A percentile compares a stretch with the other conserved stretches of the same genome.
Evolutionary conservation across 2,113 vertebrate species (phyloP).

Genomic region (Ornithorhynchus anatinus): DNA sequence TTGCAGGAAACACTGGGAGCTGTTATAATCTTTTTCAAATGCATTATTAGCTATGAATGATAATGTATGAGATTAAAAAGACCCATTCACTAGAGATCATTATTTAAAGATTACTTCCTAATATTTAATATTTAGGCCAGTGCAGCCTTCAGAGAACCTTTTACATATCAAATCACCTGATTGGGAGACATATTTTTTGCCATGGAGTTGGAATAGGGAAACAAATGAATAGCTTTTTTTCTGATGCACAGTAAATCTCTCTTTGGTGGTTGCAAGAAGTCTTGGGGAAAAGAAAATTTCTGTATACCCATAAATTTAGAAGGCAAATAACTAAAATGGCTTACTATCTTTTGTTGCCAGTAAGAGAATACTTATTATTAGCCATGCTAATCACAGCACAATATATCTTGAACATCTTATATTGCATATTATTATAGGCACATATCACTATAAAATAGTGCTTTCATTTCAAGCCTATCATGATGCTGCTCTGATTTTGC

Average conservation of each 20-base stretch:
- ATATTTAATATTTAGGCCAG: neutral
- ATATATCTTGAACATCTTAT: slow-evolving; percentile 53
- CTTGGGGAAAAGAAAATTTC: neutral
- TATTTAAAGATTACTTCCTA: neutral
- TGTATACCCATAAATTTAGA: slow-evolving; percentile 37
- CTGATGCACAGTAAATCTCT: neutral
- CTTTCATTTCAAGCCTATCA: slow-evolving; percentile 68
- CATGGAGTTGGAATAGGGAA: neutral
- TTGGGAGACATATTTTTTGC: neutral
- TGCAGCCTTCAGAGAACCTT: neutral
- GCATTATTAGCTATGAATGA: neutral
- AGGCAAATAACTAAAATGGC: slow-evolving; percentile 48
- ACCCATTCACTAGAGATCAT: neutral
- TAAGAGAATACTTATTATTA: slow-evolving; percentile 51
- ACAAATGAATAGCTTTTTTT: neutral
- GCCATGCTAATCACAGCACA: slow-evolving; percentile 54
- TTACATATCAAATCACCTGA: neutral
- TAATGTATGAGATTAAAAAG: neutral
- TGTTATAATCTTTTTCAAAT: neutral
- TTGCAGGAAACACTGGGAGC: neutral
- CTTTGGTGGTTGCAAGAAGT: neutral
- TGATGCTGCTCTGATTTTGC: slow-evolving; percentile 44
- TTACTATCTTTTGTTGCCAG: slow-evolving; percentile 57
- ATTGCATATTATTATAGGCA: slow-evolving; percentile 63
- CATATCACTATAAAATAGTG: slow-evolving; percentile 67